These are phyloP conservation scores for Anarrhichthys ocellatus DNA, from an alignment of 2,113 vertebrate species.

Conservation along the genomic window DNA sequence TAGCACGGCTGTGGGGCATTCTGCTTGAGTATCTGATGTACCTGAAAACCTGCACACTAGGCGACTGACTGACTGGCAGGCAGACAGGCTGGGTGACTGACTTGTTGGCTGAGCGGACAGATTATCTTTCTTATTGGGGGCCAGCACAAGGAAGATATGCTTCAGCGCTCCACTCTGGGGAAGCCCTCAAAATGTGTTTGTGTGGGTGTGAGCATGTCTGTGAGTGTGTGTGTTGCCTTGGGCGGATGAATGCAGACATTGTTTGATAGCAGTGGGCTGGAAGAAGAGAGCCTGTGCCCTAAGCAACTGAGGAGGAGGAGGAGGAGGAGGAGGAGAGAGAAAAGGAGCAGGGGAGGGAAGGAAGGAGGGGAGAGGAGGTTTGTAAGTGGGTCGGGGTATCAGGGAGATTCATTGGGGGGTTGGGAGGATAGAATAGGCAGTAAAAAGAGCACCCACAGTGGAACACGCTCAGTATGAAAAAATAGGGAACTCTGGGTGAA, in stretches of 20 bases:
- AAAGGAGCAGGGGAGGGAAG: slow-evolving; percentile 41
- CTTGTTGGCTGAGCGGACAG: slow-evolving; percentile 32
- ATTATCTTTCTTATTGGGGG: slow-evolving; percentile 26
- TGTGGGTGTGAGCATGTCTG: slow-evolving; percentile 59
- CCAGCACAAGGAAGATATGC: slow-evolving; percentile 45
- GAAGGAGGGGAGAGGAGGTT: slow-evolving; percentile 43
- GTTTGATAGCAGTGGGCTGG: slow-evolving; percentile 79
- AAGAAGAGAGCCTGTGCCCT: slow-evolving; percentile 69
- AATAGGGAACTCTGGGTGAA: slow-evolving; percentile 29
- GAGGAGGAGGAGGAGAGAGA: slow-evolving; percentile 31
- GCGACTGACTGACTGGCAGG: slow-evolving; percentile 11
- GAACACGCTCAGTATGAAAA: slow-evolving; percentile 6
- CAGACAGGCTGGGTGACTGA: slow-evolving; percentile 22
- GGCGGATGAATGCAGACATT: slow-evolving; percentile 79
- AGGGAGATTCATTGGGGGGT: slow-evolving; percentile 67
- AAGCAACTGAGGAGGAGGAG: slow-evolving; percentile 43
- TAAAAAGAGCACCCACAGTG: slow-evolving; percentile 51
- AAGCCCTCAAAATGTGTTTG: slow-evolving; percentile 66
- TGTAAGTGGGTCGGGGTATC: slow-evolving; percentile 69
- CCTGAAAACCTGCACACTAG: slow-evolving; percentile 47
- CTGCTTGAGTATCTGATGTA: slow-evolving; percentile 35
- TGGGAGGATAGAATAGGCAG: slow-evolving; percentile 52
- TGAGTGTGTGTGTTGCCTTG: slow-evolving; percentile 48
- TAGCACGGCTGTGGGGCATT: slow-evolving; percentile 14
- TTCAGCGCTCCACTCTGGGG: slow-evolving; percentile 59